Evolutionary conservation across 2,888 invertebrate species (phyloP).

Genomic region (Diaprepes abbreviatus): DNA sequence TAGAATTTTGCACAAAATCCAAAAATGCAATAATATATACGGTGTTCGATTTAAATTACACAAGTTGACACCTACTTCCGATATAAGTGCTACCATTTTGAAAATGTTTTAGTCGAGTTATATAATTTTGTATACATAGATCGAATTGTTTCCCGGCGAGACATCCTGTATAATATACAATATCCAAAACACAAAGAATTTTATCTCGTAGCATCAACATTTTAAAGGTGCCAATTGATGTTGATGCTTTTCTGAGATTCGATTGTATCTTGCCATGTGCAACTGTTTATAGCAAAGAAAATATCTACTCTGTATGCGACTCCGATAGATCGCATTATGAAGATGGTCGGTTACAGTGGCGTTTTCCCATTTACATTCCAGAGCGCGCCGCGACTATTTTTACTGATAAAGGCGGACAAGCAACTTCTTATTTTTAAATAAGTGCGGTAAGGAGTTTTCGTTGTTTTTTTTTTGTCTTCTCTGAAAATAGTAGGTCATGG

Average conservation of each 20-base stretch:
- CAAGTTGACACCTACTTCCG: too few relatives aligned
- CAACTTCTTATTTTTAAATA: conserved; percentile 16
- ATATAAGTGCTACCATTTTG: too few relatives aligned
- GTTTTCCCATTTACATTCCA: conserved; percentile 18
- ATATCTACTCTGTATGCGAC: conserved; percentile 30
- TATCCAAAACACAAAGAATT: conserved; percentile 1
- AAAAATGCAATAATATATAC: too few relatives aligned
- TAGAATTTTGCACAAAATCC: too few relatives aligned
- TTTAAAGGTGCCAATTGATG: conserved; percentile 2
- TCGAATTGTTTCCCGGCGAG: too few relatives aligned
- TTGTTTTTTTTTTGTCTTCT: neutral
- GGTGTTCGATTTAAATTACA: too few relatives aligned
- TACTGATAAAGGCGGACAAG: conserved; percentile 20
- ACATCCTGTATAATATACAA: too few relatives aligned
- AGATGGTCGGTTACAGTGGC: conserved; percentile 20
- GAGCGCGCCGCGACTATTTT: conserved; percentile 11
- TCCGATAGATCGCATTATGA: conserved; percentile 34
- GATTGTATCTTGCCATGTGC: conserved; percentile 20
- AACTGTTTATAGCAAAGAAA: conserved; percentile 23
- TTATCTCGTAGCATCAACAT: conserved; percentile 10
- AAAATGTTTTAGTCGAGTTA: too few relatives aligned
- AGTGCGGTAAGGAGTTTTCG: neutral
- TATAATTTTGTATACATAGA: too few relatives aligned
- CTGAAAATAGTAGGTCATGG: conserved; percentile 29
- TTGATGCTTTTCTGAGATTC: neutral